Evolutionary conservation across 2,888 invertebrate species (phyloP), one percentile per base, ranked within the genome.

Genomic region (Lasioglossum zephyrum): DNA sequence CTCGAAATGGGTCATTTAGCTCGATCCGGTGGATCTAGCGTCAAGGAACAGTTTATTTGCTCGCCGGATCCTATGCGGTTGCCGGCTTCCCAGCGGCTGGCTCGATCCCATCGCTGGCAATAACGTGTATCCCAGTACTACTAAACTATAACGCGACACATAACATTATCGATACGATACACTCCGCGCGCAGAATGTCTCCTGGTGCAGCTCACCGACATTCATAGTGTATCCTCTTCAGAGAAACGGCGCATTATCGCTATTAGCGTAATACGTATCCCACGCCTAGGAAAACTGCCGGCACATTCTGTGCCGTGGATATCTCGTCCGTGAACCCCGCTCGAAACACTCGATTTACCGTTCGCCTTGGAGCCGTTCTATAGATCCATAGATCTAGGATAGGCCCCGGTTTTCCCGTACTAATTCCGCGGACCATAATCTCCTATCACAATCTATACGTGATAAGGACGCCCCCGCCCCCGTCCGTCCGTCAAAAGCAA

Each of bases 261-360:
- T 90, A 93, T 93, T 94, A 94, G 89, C 87, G 90, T 92, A 93
- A 93, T 92, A 91, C 91, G 91, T 91, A 90, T 82, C 86, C 83
- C 81, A 81, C 81, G 81, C 72, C 77, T 77, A 72, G 57, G 77
- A 73, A 73, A 87, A 80, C 77, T 75, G 76, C 6, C 63, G 76
- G 72, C 81, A 26, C 82, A 82, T 87, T 87, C 88, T 83, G 85
- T 86, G 85, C 79, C 85, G 82, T 81, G 83, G 86, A 90, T 72
- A 72, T 88, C 90, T 85, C 79, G 86, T 84, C 84, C 84, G 84
- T 75, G 84, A 82, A 82, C 82, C 86, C 82, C 82, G 72, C 79
- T 78, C 80, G 75, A 81, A 76, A 85, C 80, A 85, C 75, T 83
- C 70, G 84, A 87, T 90, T 87, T 91, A 92, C 91, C 89, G 91